A percentile compares a stretch with the other conserved stretches of the same genome.
Conservation (phyloP, 2,797 vertebrate species). For the Morus bassanus region DNA sequence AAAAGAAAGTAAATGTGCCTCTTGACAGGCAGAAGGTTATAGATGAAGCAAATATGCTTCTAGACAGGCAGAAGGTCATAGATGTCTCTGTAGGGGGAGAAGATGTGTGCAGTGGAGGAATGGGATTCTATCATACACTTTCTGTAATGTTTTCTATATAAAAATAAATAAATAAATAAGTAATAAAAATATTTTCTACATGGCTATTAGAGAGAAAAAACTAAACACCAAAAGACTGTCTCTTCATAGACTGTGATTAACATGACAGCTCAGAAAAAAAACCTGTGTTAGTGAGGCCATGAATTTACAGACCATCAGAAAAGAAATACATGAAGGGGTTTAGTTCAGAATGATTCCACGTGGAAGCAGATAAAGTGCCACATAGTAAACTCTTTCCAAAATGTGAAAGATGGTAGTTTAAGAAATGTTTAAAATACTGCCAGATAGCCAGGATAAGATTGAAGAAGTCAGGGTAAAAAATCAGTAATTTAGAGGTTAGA, state of each 20-base stretch:
- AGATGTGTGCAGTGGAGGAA: not conserved
- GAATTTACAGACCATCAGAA: not conserved
- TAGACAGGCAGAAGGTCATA: too few species aligned
- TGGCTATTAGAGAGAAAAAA: not conserved
- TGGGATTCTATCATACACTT: not conserved
- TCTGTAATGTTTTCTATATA: not conserved
- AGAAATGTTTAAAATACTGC: not conserved
- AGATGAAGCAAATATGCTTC: too few species aligned
- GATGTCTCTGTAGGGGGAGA: not conserved
- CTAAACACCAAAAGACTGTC: not conserved
- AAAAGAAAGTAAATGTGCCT: fast-evolving
- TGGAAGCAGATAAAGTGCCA: not conserved
- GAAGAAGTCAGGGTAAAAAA: not conserved
- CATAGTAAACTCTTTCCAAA: not conserved
- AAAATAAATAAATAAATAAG: not conserved
- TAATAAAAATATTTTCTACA: not conserved
- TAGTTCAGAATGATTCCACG: not conserved
- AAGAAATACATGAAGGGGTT: not conserved
- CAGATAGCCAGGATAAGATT: not conserved
- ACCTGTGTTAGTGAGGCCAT: not conserved
- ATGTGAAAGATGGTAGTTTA: not conserved
- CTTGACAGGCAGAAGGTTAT: not conserved
- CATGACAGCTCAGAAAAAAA: not conserved
- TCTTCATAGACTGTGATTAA: not conserved
- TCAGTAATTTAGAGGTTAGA: not conserved